phyloP scores from a whole-genome alignment of 2,888 invertebrate species.

The Phortica magna region DNA sequence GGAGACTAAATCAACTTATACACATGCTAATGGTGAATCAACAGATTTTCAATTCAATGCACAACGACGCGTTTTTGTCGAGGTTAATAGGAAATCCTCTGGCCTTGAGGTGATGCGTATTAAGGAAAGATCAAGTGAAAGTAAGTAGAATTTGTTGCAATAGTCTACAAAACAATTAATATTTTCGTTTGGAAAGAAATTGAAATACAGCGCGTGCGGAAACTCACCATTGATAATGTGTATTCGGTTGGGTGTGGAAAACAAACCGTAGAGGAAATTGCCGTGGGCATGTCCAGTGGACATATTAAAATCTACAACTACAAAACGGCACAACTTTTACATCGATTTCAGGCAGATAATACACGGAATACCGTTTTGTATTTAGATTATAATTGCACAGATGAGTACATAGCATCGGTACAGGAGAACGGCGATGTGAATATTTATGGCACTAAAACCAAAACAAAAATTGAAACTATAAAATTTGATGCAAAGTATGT shows the following conservation, averaged over 20 bases:
- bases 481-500: slow-evolving; percentile 72
- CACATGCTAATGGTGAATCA: slow-evolving; percentile 68
- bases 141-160: slow-evolving; percentile 50
- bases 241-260: slow-evolving; percentile 75
- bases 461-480: slow-evolving; percentile 71
- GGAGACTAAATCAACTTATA: slow-evolving; percentile 69
- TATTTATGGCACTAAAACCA: slow-evolving; percentile 74
- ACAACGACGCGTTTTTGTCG: slow-evolving; percentile 69
- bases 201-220: slow-evolving; percentile 72
- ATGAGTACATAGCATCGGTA: slow-evolving; percentile 76
- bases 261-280: slow-evolving; percentile 71
- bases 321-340: slow-evolving; percentile 64
- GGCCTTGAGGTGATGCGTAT: slow-evolving; percentile 75
- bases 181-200: slow-evolving; percentile 45
- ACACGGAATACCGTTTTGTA: slow-evolving; percentile 69
- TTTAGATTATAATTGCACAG: slow-evolving; percentile 75
- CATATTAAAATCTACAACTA: slow-evolving; percentile 72
- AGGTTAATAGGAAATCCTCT: slow-evolving; percentile 70
- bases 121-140: slow-evolving; percentile 62
- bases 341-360: slow-evolving; percentile 71
- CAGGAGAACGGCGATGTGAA: slow-evolving; percentile 74
- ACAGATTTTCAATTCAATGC: slow-evolving; percentile 76
- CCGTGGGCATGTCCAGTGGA: slow-evolving; percentile 74
- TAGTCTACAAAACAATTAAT: background rate
- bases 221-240: slow-evolving; percentile 72